phyloP scores from a whole-genome alignment of 2,113 vertebrate genomes.

The Festucalex cinctus region DNA sequence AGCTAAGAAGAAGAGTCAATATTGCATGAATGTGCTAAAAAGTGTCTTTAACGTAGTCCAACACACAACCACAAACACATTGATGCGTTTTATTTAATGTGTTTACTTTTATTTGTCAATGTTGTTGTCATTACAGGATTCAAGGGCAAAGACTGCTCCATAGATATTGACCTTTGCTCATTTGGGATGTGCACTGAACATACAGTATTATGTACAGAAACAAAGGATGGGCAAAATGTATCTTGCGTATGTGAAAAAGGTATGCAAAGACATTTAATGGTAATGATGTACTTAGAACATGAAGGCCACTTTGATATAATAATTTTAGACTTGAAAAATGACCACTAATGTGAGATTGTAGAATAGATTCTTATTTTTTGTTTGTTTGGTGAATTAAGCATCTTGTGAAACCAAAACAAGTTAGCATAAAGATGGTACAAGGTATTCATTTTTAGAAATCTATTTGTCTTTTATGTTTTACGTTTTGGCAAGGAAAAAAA shows the following conservation, averaged over 20 bases:
- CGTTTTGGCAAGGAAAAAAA: too few species aligned
- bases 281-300: not conserved
- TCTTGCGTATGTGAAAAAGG: constrained; percentile 60
- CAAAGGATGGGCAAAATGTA: constrained; percentile 58
- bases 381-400: too few species aligned
- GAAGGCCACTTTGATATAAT: not conserved
- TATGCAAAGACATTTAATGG: constrained; percentile 30
- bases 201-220: constrained; percentile 55
- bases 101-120: constrained; percentile 8
- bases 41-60: constrained; percentile 62
- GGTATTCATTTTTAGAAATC: too few species aligned
- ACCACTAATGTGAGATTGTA: too few species aligned
- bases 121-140: constrained; percentile 47
- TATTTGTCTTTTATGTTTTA: too few species aligned
- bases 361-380: too few species aligned
- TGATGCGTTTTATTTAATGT: constrained; percentile 14
- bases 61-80: constrained; percentile 38
- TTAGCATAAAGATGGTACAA: too few species aligned
- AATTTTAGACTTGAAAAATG: too few species aligned
- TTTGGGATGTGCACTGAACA: constrained; percentile 60
- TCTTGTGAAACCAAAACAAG: too few species aligned
- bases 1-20: constrained; percentile 62
- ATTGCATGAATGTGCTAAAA: constrained; percentile 64
- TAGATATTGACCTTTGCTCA: constrained; percentile 63
- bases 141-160: constrained; percentile 62